Evolutionary conservation across 2,888 invertebrate species (phyloP).

Genomic region (Ornithoptera alexandrae): DNA sequence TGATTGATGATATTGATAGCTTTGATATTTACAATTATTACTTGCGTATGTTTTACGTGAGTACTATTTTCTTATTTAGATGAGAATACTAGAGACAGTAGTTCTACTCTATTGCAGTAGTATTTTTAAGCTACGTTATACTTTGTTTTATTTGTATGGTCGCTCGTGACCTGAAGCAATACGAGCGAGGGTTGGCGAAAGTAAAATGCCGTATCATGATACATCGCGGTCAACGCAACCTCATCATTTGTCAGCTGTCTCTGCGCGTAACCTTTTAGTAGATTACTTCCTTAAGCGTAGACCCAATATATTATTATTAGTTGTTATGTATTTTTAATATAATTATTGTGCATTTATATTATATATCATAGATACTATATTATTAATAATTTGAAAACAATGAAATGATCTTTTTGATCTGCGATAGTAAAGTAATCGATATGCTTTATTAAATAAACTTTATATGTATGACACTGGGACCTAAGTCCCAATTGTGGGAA

Average conservation of each 20-base stretch:
- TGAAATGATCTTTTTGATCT: no score
- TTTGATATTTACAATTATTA: no score
- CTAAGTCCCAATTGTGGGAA: no score
- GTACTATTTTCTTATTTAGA: no score
- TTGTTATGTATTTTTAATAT: neutral
- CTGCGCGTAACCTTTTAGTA: conserved; percentile 9
- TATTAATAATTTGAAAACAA: no score
- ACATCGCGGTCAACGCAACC: conserved; percentile 17
- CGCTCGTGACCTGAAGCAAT: conserved; percentile 14
- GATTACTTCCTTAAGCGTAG: conserved; percentile 6
- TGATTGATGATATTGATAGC: no score
- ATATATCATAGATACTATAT: no score
- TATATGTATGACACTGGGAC: no score
- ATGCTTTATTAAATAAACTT: no score
- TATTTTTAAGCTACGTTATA: neutral
- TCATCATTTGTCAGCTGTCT: conserved; percentile 21
- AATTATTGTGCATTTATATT: neutral
- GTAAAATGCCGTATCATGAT: conserved; percentile 35
- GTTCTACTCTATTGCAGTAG: neutral
- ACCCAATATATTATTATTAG: neutral
- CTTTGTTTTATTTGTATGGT: neutral
- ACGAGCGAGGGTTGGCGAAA: conserved; percentile 41
- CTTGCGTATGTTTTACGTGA: no score
- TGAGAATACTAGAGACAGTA: no score
- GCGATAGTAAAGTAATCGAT: no score